Evolutionary conservation across 2,888 invertebrate species (phyloP).

Genomic region (Agriotes lineatus): DNA sequence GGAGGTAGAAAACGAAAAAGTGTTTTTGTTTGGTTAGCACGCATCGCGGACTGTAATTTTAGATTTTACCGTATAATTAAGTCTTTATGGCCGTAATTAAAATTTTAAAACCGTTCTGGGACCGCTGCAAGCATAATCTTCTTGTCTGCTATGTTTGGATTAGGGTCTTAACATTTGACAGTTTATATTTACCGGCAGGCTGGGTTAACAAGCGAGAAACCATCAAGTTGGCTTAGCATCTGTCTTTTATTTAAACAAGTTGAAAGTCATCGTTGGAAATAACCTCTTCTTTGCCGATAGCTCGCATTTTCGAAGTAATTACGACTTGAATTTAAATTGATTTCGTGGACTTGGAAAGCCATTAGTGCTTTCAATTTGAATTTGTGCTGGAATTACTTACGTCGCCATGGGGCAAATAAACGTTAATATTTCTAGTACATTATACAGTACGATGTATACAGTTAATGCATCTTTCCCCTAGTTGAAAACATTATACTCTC

Average conservation of each 20-base stretch:
- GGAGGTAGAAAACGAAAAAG: conserved; percentile 15
- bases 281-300: not conserved
- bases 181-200: conserved; percentile 46
- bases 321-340: not conserved
- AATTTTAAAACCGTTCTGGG: conserved; percentile 40
- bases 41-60: conserved; percentile 13
- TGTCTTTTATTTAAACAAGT: conserved; percentile 45
- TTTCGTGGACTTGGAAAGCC: not conserved
- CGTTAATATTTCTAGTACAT: too few species aligned
- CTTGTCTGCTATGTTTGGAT: conserved; percentile 47
- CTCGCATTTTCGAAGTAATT: conserved; percentile 1
- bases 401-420: too few species aligned
- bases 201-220: conserved; percentile 48
- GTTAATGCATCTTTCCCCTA: too few species aligned
- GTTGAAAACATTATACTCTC: too few species aligned
- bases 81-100: conserved; percentile 33
- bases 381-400: too few species aligned
- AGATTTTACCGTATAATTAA: conserved; percentile 31
- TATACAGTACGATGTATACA: too few species aligned
- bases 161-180: conserved; percentile 48
- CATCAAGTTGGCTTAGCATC: conserved; percentile 40
- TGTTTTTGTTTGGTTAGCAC: conserved; percentile 20
- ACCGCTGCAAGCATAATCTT: conserved; percentile 42
- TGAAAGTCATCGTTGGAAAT: conserved; percentile 40
- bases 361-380: not conserved